A percentile compares a stretch with the other conserved stretches of the same genome.
Evolutionary conservation across 2,113 vertebrate genomes (phyloP).

Genomic region (Pontoporia blainvillei): DNA sequence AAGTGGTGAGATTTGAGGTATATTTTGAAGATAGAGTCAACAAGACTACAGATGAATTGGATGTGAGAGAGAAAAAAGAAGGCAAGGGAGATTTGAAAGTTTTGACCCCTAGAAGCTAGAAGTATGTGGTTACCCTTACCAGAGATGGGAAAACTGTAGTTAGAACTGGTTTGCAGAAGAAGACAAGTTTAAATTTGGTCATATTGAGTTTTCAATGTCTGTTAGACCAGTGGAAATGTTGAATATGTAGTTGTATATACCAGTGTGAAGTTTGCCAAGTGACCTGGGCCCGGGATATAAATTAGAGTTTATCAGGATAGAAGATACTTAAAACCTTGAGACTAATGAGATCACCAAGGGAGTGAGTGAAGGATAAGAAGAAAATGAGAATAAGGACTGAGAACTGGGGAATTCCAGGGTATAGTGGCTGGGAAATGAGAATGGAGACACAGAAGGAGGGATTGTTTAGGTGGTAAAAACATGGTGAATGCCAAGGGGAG

Average conservation of each 20-base stretch:
- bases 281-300: neutral
- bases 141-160: neutral
- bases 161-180: neutral
- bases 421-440: no score
- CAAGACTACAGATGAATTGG: neutral
- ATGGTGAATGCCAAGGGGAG: neutral
- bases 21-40: neutral
- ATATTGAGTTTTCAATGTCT: neutral
- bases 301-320: neutral
- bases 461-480: neutral
- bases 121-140: neutral
- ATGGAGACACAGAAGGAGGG: neutral
- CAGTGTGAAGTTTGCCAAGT: neutral
- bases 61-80: neutral
- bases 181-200: neutral
- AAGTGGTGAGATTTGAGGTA: no score
- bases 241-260: neutral
- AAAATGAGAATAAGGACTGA: neutral
- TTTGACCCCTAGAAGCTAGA: neutral
- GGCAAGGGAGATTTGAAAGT: neutral
- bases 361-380: neutral
- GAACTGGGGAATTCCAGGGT: neutral
- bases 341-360: neutral
- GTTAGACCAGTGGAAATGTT: neutral
- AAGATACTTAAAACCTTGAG: neutral